Conservation (phyloP, 2,113 vertebrate species). For the Cynoglossus semilaevis region DNA sequence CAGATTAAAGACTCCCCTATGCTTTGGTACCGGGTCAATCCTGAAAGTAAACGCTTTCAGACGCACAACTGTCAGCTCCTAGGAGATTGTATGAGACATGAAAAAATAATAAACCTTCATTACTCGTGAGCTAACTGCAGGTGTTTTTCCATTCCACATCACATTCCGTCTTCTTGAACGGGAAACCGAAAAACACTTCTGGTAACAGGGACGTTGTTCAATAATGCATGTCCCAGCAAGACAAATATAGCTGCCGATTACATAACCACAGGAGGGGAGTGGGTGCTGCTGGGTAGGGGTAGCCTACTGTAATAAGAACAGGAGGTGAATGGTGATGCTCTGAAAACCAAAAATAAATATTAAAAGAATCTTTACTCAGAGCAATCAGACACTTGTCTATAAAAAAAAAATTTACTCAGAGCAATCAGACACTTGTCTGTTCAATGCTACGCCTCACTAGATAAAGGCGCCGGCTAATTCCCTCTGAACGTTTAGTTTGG, state of each 20-base stretch:
- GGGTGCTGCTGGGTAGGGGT: not conserved
- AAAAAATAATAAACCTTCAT: not conserved
- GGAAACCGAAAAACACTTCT: constrained; percentile 47
- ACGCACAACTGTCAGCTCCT: constrained; percentile 10
- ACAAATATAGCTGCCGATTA: constrained; percentile 65
- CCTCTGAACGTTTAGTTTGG: constrained; percentile 65
- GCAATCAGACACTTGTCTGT: constrained; percentile 27
- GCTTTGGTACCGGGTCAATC: constrained; percentile 57
- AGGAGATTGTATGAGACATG: not conserved
- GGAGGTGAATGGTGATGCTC: constrained; percentile 7
- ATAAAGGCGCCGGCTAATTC: constrained; percentile 61
- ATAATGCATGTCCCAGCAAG: constrained; percentile 56
- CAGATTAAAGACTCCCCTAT: constrained; percentile 62
- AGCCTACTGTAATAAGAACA: not conserved
- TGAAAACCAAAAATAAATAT: constrained; percentile 1
- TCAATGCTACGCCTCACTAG: constrained; percentile 57
- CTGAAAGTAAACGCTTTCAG: constrained; percentile 48
- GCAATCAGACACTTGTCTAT: too few relatives aligned
- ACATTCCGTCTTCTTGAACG: constrained; percentile 51
- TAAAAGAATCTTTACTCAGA: too few relatives aligned
- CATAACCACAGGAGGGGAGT: constrained; percentile 54
- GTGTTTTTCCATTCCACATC: constrained; percentile 1
- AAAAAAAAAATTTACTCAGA: constrained; percentile 31
- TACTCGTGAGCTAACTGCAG: not conserved
- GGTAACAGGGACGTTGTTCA: constrained; percentile 56